Percentiles rank a stretch among this genome's conserved stretches.
Evolutionary conservation across 2,888 invertebrate species (phyloP).

Genomic region (Teleogryllus oceanicus): DNA sequence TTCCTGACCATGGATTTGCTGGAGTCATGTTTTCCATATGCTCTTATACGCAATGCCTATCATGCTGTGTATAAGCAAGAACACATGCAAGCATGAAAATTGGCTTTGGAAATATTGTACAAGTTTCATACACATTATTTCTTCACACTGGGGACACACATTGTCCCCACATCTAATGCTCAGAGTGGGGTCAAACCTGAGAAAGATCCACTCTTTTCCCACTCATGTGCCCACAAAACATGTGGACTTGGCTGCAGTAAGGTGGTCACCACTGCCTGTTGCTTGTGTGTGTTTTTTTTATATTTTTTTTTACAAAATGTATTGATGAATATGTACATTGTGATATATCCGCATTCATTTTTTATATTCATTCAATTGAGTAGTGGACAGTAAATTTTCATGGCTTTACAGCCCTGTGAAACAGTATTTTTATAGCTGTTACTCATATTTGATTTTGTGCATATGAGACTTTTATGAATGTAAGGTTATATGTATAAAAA

Average conservation of each 20-base stretch:
- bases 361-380: background rate
- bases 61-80: slow-evolving; percentile 93
- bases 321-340: background rate
- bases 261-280: too few species aligned
- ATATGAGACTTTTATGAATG: slow-evolving; percentile 5
- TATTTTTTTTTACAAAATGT: background rate
- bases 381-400: background rate
- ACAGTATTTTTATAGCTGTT: slow-evolving; percentile 9
- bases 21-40: slow-evolving; percentile 99
- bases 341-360: background rate
- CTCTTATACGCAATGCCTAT: slow-evolving; percentile 94
- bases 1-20: slow-evolving; percentile 97
- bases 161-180: background rate
- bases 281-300: background rate
- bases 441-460: background rate
- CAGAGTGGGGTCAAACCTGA: too few species aligned
- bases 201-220: too few species aligned
- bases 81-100: slow-evolving; percentile 53
- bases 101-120: slow-evolving; percentile 28
- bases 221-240: too few species aligned
- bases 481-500: background rate
- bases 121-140: background rate
- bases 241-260: too few species aligned
- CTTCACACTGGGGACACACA: background rate
- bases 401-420: background rate